Conservation (phyloP, 2,797 vertebrate genomes). For the Morelia viridis region DNA sequence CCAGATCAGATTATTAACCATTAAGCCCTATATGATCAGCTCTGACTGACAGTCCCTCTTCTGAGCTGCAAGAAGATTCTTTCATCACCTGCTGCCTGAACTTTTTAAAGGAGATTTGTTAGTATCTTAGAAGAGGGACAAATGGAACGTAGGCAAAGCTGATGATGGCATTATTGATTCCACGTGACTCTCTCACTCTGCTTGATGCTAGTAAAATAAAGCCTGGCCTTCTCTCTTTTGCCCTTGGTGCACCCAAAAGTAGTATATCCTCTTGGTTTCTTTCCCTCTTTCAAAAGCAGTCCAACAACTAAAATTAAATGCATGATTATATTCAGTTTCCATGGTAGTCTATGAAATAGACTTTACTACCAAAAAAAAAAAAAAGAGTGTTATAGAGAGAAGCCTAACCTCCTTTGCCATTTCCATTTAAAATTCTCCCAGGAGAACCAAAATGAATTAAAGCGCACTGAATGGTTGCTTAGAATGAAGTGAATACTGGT, state of each 20-base stretch:
- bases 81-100: not conserved
- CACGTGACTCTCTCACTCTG: not conserved
- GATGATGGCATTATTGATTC: not conserved
- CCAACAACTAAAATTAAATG: not conserved
- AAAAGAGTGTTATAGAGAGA: not conserved
- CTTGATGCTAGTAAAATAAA: not conserved
- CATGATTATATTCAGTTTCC: not conserved
- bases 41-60: not conserved
- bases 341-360: not conserved
- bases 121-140: not conserved
- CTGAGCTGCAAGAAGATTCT: not conserved
- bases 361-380: not conserved
- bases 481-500: not conserved
- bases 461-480: not conserved
- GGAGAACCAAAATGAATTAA: not conserved
- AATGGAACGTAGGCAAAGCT: not conserved
- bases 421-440: not conserved
- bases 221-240: not conserved
- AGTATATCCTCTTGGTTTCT: not conserved
- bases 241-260: not conserved
- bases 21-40: not conserved
- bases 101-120: not conserved
- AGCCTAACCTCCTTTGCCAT: not conserved
- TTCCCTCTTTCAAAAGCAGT: not conserved
- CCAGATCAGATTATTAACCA: not conserved